A percentile compares a stretch with the other conserved stretches of the same genome.
Evolutionary conservation across 2,113 vertebrate genomes (phyloP).

Genomic region (Mormyrus iriodes): DNA sequence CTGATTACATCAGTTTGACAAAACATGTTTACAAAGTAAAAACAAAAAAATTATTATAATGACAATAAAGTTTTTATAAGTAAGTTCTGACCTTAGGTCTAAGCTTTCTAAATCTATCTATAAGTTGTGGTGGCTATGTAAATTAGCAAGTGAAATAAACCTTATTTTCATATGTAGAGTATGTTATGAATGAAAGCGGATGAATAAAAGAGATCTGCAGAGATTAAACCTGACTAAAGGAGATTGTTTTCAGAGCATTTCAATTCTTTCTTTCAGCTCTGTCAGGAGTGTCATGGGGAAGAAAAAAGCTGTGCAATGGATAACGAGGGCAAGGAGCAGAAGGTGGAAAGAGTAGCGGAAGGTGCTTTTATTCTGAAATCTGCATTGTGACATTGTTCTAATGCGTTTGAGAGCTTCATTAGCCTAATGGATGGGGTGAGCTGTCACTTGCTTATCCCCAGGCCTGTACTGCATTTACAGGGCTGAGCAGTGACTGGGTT

Average conservation of each 20-base stretch:
- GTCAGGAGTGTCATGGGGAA: not conserved
- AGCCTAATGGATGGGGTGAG: constrained; percentile 35
- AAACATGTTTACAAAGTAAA: not conserved
- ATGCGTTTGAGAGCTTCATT: constrained; percentile 35
- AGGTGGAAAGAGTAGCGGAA: not conserved
- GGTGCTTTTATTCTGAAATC: not conserved
- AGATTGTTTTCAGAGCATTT: not conserved
- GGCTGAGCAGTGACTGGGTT: not conserved
- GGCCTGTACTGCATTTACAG: constrained; percentile 8
- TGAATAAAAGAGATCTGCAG: not conserved
- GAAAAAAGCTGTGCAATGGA: not conserved
- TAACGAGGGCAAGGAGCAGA: not conserved
- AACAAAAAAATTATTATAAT: not conserved
- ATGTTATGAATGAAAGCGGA: not conserved
- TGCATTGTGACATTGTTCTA: not conserved
- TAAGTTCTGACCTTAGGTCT: not conserved
- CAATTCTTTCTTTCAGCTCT: not conserved
- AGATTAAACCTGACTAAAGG: not conserved
- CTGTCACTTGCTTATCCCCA: constrained; percentile 28
- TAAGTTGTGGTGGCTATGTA: not conserved
- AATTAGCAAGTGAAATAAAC: not conserved
- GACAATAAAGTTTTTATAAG: not conserved
- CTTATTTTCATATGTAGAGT: not conserved
- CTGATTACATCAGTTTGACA: no score
- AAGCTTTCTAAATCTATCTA: not conserved